Evolutionary conservation across 2,888 invertebrate species (phyloP).

Genomic region (Nomada fabriciana): DNA sequence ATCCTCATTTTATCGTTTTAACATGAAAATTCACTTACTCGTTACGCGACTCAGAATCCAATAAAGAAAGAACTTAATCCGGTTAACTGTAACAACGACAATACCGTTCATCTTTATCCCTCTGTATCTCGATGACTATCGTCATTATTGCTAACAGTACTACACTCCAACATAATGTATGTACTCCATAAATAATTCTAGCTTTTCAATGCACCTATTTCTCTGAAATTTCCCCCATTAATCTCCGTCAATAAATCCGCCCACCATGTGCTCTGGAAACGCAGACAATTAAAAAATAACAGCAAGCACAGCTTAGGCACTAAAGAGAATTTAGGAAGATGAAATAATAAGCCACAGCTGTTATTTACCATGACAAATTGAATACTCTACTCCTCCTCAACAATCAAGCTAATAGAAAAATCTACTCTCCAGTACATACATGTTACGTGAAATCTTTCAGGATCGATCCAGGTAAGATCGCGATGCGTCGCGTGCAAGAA

Average conservation of each 20-base stretch:
- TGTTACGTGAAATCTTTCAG: background rate
- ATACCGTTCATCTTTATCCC: conserved; percentile 4
- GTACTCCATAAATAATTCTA: background rate
- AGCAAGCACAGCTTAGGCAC: background rate
- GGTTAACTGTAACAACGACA: conserved; percentile 5
- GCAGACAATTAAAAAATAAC: background rate
- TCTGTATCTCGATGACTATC: background rate
- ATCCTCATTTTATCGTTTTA: no score
- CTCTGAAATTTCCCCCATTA: background rate
- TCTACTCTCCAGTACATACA: no score
- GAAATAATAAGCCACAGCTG: background rate
- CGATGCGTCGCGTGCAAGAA: conserved; percentile 32
- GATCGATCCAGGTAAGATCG: conserved; percentile 11
- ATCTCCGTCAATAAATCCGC: no score
- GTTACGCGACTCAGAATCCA: no score
- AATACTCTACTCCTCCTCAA: background rate
- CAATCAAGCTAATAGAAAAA: conserved; percentile 1
- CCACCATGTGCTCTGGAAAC: background rate
- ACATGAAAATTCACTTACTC: no score
- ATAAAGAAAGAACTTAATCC: background rate
- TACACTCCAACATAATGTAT: background rate
- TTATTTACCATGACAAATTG: conserved; percentile 2
- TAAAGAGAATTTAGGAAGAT: background rate
- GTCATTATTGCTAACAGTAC: background rate
- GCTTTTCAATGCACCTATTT: background rate